Evolutionary conservation across 2,797 vertebrate species (phyloP).

Genomic region (Dendrocincla tyrannina): DNA sequence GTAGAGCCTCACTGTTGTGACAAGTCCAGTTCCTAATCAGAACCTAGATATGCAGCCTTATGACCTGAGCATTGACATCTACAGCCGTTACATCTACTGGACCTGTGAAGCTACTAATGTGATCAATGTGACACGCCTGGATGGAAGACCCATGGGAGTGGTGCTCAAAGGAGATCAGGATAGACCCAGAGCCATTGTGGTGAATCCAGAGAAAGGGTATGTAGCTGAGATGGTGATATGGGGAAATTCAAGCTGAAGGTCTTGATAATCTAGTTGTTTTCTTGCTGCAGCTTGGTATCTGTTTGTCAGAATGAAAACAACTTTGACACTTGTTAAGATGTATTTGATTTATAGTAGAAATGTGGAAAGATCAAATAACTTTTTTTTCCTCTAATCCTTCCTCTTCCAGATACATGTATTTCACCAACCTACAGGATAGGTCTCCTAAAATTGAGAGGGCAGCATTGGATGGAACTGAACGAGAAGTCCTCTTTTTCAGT

Average conservation of each 20-base stretch:
- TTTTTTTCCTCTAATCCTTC: background rate
- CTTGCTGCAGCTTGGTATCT: background rate
- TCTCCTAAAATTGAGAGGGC: slow-evolving; percentile 95
- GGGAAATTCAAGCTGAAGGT: background rate
- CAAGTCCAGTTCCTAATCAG: slow-evolving; percentile 81
- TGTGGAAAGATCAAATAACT: background rate
- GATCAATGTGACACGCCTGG: slow-evolving; percentile 91
- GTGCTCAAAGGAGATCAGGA: slow-evolving; percentile 92
- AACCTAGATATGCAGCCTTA: slow-evolving; percentile 90
- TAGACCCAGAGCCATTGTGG: slow-evolving; percentile 91
- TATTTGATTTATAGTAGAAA: background rate
- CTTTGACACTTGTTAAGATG: background rate
- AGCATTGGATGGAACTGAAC: slow-evolving; percentile 93
- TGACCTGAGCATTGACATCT: slow-evolving; percentile 97
- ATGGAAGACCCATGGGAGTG: slow-evolving; percentile 90
- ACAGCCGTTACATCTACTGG: slow-evolving; percentile 98
- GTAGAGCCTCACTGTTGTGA: slow-evolving; percentile 91
- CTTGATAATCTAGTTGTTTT: background rate
- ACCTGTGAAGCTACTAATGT: slow-evolving; percentile 97
- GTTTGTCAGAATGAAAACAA: background rate
- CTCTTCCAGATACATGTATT: slow-evolving; percentile 94
- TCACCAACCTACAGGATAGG: slow-evolving; percentile 95
- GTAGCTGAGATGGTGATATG: background rate
- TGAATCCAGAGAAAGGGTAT: slow-evolving; percentile 96
- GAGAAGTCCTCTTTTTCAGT: slow-evolving; percentile 94